Base-by-base conservation (phyloP, 2,113 vertebrate genomes). In the Platysteira castanea region DNA sequence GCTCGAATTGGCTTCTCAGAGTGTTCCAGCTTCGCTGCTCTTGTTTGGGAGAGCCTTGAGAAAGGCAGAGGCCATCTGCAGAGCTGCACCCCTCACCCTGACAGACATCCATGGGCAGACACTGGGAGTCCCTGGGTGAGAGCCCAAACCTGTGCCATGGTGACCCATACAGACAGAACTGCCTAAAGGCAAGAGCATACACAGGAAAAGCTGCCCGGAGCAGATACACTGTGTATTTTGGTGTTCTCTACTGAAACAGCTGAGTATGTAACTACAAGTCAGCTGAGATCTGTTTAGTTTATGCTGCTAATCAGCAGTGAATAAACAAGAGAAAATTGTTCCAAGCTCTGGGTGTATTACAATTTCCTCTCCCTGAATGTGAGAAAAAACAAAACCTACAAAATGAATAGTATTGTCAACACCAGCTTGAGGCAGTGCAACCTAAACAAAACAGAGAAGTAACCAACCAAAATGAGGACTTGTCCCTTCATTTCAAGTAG, bases 311-410 rank as follows among this genome's bases (percentile, higher is more conserved):
- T 90, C 84, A 81, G n/a, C 63, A 69, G 59, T 33, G 76, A 91
- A 90, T 68, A 80, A 96, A 95, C 83, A 80, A 77, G 37, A 69
- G 31, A 84, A 89, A 84, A 92, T 3, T 15, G 19, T 69, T 94
- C 87, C 42, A 87, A 74, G 31, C 50, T 70, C 80, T 77, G 64
- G 53, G 49, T 77, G n/a, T 81, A 35, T 81, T 92, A 78, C 68
- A 63, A 54, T 89, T 91, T 91, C 50, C 39, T 74, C 57, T 76
- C 47, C 18, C 52, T 33, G 20, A 89, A 86, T 70, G 80, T 46
- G n/a, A 92, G 64, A 80, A 83, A 60, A 95, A 80, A 12, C 39
- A 69, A 86, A 63, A 94, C 31, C 49, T 90, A 37, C n/a, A 31
- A 65, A 94, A 84, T 53, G 1, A 73, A 50, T 60, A 14, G 11